Evolutionary conservation across 2,113 vertebrate genomes (phyloP), one percentile per base, ranked within the genome.

Genomic region (Solea senegalensis): DNA sequence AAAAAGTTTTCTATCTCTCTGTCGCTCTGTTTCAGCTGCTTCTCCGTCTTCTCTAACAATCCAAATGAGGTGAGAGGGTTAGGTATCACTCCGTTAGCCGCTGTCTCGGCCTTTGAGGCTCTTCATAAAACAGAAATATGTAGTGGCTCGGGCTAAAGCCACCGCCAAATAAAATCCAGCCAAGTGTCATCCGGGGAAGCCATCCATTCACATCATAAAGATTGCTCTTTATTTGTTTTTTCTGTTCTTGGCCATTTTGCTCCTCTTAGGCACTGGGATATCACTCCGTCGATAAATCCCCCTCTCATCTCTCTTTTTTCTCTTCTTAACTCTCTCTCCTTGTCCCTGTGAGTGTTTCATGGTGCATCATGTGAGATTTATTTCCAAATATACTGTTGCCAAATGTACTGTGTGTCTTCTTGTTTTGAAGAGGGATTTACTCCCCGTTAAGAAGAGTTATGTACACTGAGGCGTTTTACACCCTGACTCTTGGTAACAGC

Each of bases 371-470:
- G 85, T 80, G 85, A 93, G 93, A 94, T 94, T 93, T 93, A 94
- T 94, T 88, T 93, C 89, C 89, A 91, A 92, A 93, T 90, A 93
- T 91, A 91, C 88, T 89, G 81, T 86, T 73, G 82, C 75, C 69
- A 90, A 92, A 93, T 88, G 89, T 89, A 93, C 91, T 93, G 86
- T 85, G 67, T 81, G 74, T 85, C 90, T 83, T 86, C 84, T 90
- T 91, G 89, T 88, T 86, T 85, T 83, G 88, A 85, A 72, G 72
- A 81, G 86, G 91, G 92, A 93, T 93, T 93, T 89, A 90, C 88
- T 88, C 87, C 81, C 83, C 76, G 87, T 90, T 91, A 84, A 89
- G 78, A 93, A 93, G 93, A 94, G 91, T 94, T 94, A 93, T 93
- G 89, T 88, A 94, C 91, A 88, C 74, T 59, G 76, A 66, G 74